These are phyloP conservation scores for Acanthacorydalis orientalis DNA, from an alignment of 2,888 invertebrate species.

Conservation along the genomic window DNA sequence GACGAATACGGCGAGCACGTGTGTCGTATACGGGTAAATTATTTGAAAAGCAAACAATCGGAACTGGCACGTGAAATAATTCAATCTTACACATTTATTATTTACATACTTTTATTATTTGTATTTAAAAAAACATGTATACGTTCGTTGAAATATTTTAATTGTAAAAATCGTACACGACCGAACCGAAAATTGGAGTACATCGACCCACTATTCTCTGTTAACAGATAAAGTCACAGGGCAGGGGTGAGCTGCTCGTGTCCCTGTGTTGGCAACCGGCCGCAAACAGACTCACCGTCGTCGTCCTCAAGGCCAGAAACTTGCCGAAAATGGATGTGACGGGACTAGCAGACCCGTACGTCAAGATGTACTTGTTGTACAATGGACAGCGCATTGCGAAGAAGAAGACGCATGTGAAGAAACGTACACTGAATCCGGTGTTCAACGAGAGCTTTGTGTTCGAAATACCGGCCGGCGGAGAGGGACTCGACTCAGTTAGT, in stretches of 20 bases:
- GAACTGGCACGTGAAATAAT: too few species aligned
- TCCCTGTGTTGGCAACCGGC: constrained; percentile 98
- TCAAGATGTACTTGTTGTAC: constrained; percentile 92
- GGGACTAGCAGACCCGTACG: constrained; percentile 91
- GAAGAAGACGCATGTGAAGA: constrained; percentile 98
- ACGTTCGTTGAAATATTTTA: too few species aligned
- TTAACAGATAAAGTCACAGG: constrained; percentile 72
- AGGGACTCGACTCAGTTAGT: constrained; percentile 65
- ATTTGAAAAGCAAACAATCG: too few species aligned
- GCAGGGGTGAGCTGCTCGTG: constrained; percentile 86
- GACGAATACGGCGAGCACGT: too few species aligned
- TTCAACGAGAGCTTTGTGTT: constrained; percentile 99
- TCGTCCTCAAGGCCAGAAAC: constrained; percentile 91
- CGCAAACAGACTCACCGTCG: constrained; percentile 87
- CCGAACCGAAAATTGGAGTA: too few species aligned
- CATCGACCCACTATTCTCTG: constrained; percentile 4
- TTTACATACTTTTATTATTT: too few species aligned
- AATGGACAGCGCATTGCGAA: constrained; percentile 97
- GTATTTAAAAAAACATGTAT: too few species aligned
- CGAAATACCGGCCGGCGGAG: constrained; percentile 71
- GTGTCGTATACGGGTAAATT: too few species aligned
- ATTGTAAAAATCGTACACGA: too few species aligned
- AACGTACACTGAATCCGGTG: constrained; percentile 91
- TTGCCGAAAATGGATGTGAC: constrained; percentile 97
- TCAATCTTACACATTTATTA: too few species aligned